Percentiles rank a stretch among this genome's conserved stretches.
Evolutionary conservation across 2,797 vertebrate genomes (phyloP).

Genomic region (Onychomys arenicola): DNA sequence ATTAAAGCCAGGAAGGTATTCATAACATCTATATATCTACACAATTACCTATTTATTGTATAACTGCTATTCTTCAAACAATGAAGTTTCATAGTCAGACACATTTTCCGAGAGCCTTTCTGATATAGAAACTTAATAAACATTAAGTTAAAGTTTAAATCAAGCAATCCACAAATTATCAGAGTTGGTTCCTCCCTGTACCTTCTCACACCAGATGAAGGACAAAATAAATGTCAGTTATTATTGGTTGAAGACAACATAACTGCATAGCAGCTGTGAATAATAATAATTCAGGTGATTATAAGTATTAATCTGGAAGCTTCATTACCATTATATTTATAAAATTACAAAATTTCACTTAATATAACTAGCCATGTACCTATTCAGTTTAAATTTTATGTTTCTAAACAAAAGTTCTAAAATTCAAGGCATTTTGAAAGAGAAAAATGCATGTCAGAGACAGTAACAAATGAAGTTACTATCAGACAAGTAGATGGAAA

Average conservation of each 20-base stretch:
- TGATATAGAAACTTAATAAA: not conserved
- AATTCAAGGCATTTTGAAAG: conserved; percentile 48
- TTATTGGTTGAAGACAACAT: not conserved
- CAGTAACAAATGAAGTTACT: not conserved
- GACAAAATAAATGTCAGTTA: conserved; percentile 14
- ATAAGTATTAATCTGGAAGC: not conserved
- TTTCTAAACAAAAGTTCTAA: conserved; percentile 26
- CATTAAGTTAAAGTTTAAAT: conserved; percentile 13
- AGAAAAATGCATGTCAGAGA: not conserved
- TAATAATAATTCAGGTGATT: not conserved
- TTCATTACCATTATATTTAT: not conserved
- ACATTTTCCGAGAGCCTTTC: not conserved
- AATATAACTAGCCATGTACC: not conserved
- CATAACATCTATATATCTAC: not conserved
- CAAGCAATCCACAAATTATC: not conserved
- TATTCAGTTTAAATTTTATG: not conserved
- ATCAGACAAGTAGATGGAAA: not conserved
- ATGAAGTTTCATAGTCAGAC: not conserved
- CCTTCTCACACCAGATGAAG: not conserved
- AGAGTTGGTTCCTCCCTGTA: not conserved
- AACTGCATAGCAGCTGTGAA: not conserved
- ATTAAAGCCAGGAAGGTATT: not conserved
- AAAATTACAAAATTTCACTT: not conserved
- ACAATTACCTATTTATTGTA: not conserved
- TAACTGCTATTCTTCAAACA: not conserved